Evolutionary conservation across 1,140 invertebrate genomes (phyloP).

Genomic region (Lithobius niger): DNA sequence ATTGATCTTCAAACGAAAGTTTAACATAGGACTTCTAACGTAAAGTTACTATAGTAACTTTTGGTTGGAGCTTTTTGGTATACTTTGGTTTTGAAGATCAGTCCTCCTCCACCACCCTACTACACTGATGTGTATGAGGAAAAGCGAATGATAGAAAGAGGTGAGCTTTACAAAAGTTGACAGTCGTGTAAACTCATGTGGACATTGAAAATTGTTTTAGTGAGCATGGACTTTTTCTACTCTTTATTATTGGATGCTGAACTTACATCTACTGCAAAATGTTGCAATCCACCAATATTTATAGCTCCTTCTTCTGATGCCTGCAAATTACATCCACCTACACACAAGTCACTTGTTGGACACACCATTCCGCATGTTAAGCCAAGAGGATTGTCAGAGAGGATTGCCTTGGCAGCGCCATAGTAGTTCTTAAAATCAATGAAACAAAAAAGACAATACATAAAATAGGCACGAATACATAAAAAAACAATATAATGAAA

Average conservation of each 20-base stretch:
- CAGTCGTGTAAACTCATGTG: neutral
- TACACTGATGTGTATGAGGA: too few relatives aligned
- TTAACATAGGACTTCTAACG: too few relatives aligned
- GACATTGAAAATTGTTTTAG: conserved; percentile 7
- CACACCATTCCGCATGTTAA: conserved; percentile 99
- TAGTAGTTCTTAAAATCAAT: conserved; percentile 99
- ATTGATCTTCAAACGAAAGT: too few relatives aligned
- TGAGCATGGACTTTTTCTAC: neutral
- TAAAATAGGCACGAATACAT: too few relatives aligned
- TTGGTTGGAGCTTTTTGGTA: too few relatives aligned
- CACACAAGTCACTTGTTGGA: conserved; percentile 94
- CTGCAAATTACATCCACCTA: conserved; percentile 91
- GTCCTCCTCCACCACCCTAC: too few relatives aligned
- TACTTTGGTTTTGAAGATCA: too few relatives aligned
- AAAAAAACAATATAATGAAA: too few relatives aligned
- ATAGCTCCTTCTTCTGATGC: conserved; percentile 93
- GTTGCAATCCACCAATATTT: conserved; percentile 95
- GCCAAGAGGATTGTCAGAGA: conserved; percentile 93
- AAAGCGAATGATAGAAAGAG: too few relatives aligned
- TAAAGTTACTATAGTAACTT: too few relatives aligned
- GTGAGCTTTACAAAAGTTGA: neutral
- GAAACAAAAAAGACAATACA: conserved; percentile 19
- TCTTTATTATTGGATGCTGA: too few relatives aligned
- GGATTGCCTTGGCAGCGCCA: conserved; percentile 88
- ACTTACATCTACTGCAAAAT: conserved; percentile 88